Base-by-base conservation (phyloP, 1,140 invertebrate genomes). In the Drosophila santomea region DNA sequence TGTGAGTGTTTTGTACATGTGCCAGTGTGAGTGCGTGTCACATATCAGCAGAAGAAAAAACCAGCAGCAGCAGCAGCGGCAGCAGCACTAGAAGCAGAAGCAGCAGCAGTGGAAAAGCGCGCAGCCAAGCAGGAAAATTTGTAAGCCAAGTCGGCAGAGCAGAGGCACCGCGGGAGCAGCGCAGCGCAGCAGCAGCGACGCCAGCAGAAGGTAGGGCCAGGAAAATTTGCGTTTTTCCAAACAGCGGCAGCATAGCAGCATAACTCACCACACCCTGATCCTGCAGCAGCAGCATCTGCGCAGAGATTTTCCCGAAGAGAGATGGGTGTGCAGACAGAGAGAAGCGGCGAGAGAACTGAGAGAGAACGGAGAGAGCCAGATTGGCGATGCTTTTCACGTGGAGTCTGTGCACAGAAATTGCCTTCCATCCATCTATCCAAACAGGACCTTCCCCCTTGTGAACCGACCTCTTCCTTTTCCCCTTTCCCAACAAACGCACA, bases 181-280 rank as follows among this genome's bases (percentile, higher is more conserved):
- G 55, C 55, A 78, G 54, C 54, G 55, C 55, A 78, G 54, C 54
- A 50, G 36, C 79, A 83, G 81, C 63, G 80, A 84, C 63, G 79
- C 74, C 56, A 73, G 57, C 84, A 83, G 74, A 81, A 86, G 82
- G 82, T 85, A 85, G 74, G 82, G 82, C 84, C 45, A 74, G 78
- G 52, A 56, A 54, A 67, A 77, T 86, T 68, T 73, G n/a, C 52
- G 43, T 58, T 89, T 89, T 83, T 72, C 57, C 74, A 88, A 79
- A 83, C 43, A 45, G 15, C 17, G 8, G 11, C 43, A 44, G 41
- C 41, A 44, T 50, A 52, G 44, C 64, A 83, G 80, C 82, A 75
- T 81, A 78, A 91, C 81, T 91, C 90, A 91, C 86, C 90, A 91
- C 90, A 91, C 90, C 90, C 90, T 91, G 80, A 91, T 88, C 80